A percentile compares a stretch with the other conserved stretches of the same genome.
Evolutionary conservation across 2,888 invertebrate genomes (phyloP).

Genomic region (Anodontia alba): DNA sequence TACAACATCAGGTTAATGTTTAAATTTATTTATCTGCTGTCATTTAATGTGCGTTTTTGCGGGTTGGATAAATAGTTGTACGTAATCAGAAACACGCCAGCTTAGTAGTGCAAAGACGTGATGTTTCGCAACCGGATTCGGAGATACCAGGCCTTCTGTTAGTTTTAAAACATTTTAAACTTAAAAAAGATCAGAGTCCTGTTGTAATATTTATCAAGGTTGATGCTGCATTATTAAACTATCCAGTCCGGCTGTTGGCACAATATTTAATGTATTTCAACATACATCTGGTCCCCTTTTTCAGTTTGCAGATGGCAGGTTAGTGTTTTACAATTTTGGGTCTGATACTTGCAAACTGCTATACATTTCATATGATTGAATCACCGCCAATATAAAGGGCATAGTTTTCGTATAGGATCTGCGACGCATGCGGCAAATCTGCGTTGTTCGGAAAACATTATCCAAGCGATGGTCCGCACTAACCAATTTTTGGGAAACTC

Average conservation of each 20-base stretch:
- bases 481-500: too few species aligned
- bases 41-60: constrained; percentile 9
- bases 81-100: not conserved
- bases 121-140: not conserved
- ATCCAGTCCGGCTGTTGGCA: not conserved
- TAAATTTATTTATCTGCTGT: not conserved
- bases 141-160: not conserved
- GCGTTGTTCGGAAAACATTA: constrained; percentile 5
- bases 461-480: not conserved
- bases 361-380: not conserved
- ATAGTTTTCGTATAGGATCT: constrained; percentile 2
- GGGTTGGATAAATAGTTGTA: constrained; percentile 4
- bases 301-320: not conserved
- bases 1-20: not conserved
- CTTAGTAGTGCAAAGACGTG: not conserved
- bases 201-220: not conserved
- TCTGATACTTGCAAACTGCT: not conserved
- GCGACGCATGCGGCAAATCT: not conserved
- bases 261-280: not conserved
- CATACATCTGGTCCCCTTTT: not conserved
- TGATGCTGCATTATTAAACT: not conserved
- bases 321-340: not conserved
- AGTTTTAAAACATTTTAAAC: constrained; percentile 16
- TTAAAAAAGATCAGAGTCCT: constrained; percentile 14
- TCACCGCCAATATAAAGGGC: not conserved